Percentiles rank a stretch among this genome's conserved stretches.
phyloP scores from a whole-genome alignment of 2,113 vertebrate species.

The Lota lota region DNA sequence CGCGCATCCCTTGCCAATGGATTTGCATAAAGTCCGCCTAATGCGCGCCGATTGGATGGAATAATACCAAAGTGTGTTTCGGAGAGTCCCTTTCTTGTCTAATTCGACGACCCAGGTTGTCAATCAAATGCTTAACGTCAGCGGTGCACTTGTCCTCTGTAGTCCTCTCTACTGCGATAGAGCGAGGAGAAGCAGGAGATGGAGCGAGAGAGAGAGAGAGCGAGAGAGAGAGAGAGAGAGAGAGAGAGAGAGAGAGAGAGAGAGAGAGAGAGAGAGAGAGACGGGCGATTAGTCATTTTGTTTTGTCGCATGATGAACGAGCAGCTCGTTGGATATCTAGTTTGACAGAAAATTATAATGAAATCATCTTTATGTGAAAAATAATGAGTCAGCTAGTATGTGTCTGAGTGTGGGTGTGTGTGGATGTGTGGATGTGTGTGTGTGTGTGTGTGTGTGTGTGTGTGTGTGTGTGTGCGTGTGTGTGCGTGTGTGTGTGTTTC shows the following conservation, averaged over 20 bases:
- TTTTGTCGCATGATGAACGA: neutral
- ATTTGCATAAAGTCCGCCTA: conserved; percentile 60
- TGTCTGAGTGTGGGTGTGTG: conserved; percentile 7
- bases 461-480: neutral
- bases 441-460: conserved; percentile 1
- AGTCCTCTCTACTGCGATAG: neutral
- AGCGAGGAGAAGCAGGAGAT: too few species aligned
- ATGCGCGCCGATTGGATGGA: conserved; percentile 40
- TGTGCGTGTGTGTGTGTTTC: too few species aligned
- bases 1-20: conserved; percentile 71
- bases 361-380: too few species aligned
- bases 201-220: too few species aligned
- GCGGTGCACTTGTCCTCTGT: neutral
- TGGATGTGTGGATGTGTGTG: conserved; percentile 1
- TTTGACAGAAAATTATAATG: too few species aligned
- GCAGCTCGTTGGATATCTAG: too few species aligned
- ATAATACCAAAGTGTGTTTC: neutral
- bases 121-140: conserved; percentile 30
- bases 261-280: neutral
- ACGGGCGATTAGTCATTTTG: neutral
- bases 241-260: too few species aligned
- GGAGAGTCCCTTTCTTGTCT: neutral
- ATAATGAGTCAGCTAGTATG: neutral
- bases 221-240: too few species aligned
- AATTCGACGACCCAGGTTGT: conserved; percentile 45